Evolutionary conservation across 2,113 vertebrate genomes (phyloP), one percentile per base, ranked within the genome.

Genomic region (Syngnathus typhle): DNA sequence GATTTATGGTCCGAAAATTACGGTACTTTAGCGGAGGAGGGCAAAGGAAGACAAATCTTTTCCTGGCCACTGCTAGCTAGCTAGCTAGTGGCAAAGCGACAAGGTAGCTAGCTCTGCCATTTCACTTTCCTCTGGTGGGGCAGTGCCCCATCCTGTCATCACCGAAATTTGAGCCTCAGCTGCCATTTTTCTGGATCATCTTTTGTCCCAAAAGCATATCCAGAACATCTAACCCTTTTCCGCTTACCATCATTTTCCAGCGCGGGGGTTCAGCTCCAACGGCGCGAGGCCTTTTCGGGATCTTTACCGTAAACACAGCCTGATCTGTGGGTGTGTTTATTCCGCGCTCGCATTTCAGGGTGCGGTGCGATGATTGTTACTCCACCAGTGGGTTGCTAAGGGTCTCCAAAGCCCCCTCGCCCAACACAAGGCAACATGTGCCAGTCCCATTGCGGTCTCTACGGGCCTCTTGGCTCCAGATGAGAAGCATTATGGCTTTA

Each of bases 401-500:
- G 73, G 75, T 80, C 74, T 67, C 74, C 11, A 3, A 38, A 41
- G 7, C 3, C 67, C 10, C 21, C 46, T 39, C 38, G 3, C 47
- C 27, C 21, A 6, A 32, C 51, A 62, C 21, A 21, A 44, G n/a
- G 23, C 65, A 68, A 51, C 67, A 47, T 61, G 67, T 76, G 82
- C 77, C 83, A 85, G 73, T 55, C 76, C 65, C 66, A 19, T 65
- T 54, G 83, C 56, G 82, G 79, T 82, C 55, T 39, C n/a, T 75
- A 69, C 27, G 59, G 7, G 5, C 76, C 70, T 55, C 52, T 43
- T 38, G 10, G 63, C 68, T 75, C 79, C 84, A 90, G 76, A 88
- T 88, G 88, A 85, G 83, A 80, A 21, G 80, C 70, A 88, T 90
- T 86, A 85, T 85, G 71, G 78, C 70, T 79, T 88, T 88, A 83